phyloP scores from a whole-genome alignment of 2,113 vertebrate species.

The Dipodomys spectabilis region DNA sequence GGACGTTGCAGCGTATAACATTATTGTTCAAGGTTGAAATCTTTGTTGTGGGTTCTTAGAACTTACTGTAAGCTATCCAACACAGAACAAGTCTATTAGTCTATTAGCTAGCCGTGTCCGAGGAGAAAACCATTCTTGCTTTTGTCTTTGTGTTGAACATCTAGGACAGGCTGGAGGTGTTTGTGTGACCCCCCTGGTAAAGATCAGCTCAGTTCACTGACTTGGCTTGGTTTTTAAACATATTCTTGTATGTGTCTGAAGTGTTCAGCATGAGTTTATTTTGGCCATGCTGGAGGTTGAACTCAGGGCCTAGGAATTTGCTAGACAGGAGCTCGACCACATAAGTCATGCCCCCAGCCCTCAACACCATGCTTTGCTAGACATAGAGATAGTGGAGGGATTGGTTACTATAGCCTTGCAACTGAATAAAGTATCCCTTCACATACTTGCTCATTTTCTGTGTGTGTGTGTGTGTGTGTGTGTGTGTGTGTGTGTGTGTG shows the following conservation, averaged over 20 bases:
- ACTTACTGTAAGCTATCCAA: neutral
- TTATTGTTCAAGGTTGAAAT: conserved; percentile 1
- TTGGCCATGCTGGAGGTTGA: too few relatives aligned
- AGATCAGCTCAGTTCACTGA: neutral
- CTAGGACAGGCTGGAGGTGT: neutral
- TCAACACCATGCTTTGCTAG: neutral
- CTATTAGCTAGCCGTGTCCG: neutral
- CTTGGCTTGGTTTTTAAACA: neutral
- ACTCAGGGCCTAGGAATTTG: too few relatives aligned
- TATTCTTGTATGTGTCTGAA: neutral
- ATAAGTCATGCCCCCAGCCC: too few relatives aligned
- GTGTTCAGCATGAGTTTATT: neutral
- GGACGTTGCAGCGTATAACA: neutral
- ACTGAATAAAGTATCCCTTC: neutral
- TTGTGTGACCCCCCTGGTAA: neutral
- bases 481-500: neutral
- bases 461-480: neutral
- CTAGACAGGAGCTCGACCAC: too few relatives aligned
- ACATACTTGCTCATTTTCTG: neutral
- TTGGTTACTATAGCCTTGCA: neutral
- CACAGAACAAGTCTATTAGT: neutral
- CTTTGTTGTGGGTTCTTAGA: neutral
- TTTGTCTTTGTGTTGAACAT: neutral
- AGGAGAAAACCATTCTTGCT: neutral
- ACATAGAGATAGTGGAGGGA: neutral